Evolutionary conservation across 2,797 vertebrate species (phyloP).

Genomic region (Syngnathus rostellatus): DNA sequence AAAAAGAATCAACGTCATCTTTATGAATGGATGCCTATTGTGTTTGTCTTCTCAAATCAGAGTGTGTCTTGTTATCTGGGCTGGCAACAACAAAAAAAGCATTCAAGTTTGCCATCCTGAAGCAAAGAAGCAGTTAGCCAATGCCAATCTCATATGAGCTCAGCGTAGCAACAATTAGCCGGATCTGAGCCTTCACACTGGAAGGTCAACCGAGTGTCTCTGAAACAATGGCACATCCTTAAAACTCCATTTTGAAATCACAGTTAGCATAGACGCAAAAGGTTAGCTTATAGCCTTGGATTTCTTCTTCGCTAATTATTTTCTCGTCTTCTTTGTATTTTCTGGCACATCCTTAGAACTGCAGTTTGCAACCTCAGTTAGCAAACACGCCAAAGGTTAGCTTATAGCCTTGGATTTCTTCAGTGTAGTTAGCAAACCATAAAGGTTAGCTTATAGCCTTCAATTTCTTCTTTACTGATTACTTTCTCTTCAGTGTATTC

Average conservation of each 20-base stretch:
- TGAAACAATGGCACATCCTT: too few relatives aligned
- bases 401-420: neutral
- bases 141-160: constrained; percentile 45
- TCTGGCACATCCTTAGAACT: too few relatives aligned
- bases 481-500: neutral
- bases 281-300: too few relatives aligned
- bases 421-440: too few relatives aligned
- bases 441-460: too few relatives aligned
- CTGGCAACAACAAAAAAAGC: constrained; percentile 9
- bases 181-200: too few relatives aligned
- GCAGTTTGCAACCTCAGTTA: neutral
- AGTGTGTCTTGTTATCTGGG: constrained; percentile 30
- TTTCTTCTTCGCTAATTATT: neutral
- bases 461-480: neutral
- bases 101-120: too few relatives aligned
- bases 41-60: constrained; percentile 53
- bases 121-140: constrained; percentile 15
- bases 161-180: too few relatives aligned
- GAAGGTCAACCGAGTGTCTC: too few relatives aligned
- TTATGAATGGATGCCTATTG: constrained; percentile 22
- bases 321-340: neutral
- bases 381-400: neutral
- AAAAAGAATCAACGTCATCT: neutral
- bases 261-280: too few relatives aligned
- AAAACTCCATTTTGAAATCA: too few relatives aligned